Conservation (phyloP, 2,797 vertebrate species). For the Eurystomus glaucurus region DNA sequence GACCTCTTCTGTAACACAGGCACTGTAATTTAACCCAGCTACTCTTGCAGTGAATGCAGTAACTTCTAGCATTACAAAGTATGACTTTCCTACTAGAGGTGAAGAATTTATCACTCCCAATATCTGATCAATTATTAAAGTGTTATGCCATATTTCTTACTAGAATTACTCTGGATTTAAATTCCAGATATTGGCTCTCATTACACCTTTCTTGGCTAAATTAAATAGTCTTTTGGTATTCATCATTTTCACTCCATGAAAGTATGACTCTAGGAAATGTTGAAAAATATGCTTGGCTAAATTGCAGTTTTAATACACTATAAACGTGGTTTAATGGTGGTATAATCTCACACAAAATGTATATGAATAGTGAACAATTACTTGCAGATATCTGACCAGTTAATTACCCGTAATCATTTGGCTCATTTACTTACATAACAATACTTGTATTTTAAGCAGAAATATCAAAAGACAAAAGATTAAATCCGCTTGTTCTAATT, state of each 20-base stretch:
- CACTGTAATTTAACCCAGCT: not conserved
- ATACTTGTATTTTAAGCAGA: conserved; percentile 30
- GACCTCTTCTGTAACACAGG: not conserved
- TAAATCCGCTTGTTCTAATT: conserved; percentile 6
- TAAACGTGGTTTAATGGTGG: conserved; percentile 50
- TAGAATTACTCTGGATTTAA: not conserved
- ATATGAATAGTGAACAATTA: conserved; percentile 57
- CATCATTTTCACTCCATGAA: not conserved
- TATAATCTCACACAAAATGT: conserved; percentile 37
- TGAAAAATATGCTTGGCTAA: conserved; percentile 30
- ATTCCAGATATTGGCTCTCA: not conserved
- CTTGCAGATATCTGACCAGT: conserved; percentile 47
- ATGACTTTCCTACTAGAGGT: not conserved
- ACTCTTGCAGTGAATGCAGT: not conserved
- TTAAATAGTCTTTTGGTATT: not conserved
- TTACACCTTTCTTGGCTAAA: not conserved
- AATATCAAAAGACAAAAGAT: conserved; percentile 27
- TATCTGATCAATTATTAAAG: not conserved
- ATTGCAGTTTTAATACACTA: conserved; percentile 49
- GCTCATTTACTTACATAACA: conserved; percentile 44
- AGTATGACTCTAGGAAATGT: not conserved
- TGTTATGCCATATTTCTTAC: not conserved
- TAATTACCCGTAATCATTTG: conserved; percentile 69
- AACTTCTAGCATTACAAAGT: not conserved
- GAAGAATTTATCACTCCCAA: not conserved